Evolutionary conservation across 2,888 invertebrate genomes (phyloP).

Genomic region (Leistus spinibarbis): DNA sequence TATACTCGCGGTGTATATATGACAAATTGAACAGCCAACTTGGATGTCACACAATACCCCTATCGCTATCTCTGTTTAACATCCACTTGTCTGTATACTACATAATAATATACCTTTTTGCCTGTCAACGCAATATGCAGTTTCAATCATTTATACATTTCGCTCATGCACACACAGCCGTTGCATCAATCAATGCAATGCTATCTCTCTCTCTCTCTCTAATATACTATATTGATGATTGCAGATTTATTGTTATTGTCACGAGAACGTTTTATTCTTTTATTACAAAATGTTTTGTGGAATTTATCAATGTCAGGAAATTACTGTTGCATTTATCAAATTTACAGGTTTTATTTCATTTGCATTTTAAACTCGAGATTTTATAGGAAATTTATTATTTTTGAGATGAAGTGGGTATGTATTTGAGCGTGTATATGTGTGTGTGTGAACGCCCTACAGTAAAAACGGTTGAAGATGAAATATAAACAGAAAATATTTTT

Average conservation of each 20-base stretch:
- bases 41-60: neutral
- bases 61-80: neutral
- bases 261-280: conserved; percentile 3
- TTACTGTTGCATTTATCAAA: no score
- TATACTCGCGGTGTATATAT: neutral
- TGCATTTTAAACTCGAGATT: no score
- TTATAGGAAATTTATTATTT: no score
- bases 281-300: conserved; percentile 5
- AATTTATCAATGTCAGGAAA: conserved; percentile 8
- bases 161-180: conserved; percentile 5
- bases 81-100: neutral
- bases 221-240: neutral
- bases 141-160: conserved; percentile 28
- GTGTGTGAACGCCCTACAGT: no score
- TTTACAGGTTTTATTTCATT: no score
- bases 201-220: neutral
- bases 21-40: neutral
- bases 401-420: no score
- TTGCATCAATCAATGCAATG: no score
- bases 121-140: conserved; percentile 29
- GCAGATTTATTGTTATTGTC: conserved; percentile 1
- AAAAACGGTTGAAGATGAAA: no score
- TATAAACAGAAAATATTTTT: no score
- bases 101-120: conserved; percentile 6
- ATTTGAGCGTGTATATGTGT: no score